Percentiles rank a stretch among this genome's conserved stretches.
Conservation (phyloP, 2,797 vertebrate genomes). For the Propithecus deckenii region DNA sequence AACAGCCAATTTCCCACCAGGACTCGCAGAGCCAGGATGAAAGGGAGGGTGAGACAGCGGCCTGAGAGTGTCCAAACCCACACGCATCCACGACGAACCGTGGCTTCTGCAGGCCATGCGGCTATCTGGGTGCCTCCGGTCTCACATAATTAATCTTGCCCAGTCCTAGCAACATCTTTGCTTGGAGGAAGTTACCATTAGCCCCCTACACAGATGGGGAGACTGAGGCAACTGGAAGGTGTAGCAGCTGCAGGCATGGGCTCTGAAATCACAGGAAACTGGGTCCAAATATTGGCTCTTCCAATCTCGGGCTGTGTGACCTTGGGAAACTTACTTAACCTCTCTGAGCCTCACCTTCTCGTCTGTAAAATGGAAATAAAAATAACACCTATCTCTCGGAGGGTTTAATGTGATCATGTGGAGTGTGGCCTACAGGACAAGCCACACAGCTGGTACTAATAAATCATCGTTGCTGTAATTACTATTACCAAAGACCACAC, state of each 20-base stretch:
- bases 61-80: background rate
- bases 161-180: background rate
- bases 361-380: background rate
- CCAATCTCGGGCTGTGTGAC: background rate
- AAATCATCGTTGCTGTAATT: fast-evolving
- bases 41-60: fast-evolving
- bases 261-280: background rate
- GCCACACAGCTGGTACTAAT: fast-evolving
- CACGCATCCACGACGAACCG: fast-evolving
- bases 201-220: background rate
- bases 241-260: too few species aligned
- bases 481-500: background rate
- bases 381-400: background rate
- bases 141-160: background rate
- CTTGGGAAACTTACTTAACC: background rate
- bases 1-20: background rate
- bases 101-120: fast-evolving
- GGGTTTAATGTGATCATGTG: too few species aligned
- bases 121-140: background rate
- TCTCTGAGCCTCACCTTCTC: background rate
- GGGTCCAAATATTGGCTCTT: background rate
- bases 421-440: too few species aligned
- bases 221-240: background rate
- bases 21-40: background rate
- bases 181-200: background rate